Evolutionary conservation across 2,888 invertebrate genomes (phyloP), one percentile per base, ranked within the genome.

Genomic region (Chymomyza procnemis): DNA sequence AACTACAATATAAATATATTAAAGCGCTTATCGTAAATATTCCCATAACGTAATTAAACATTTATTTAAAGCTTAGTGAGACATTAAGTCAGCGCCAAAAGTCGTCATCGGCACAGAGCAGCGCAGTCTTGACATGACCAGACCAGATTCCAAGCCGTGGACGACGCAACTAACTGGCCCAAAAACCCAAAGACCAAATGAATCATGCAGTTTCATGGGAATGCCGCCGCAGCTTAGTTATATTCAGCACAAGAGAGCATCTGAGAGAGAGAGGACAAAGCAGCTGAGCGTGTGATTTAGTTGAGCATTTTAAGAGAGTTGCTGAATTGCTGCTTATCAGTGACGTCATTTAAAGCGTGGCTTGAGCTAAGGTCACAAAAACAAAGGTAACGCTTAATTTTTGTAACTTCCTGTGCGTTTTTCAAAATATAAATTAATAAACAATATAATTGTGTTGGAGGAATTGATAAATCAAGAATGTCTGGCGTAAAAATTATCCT

Each of bases 151-250:
- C 6, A 4, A 50, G 50, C 19, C 50, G 6, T 61, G 26, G 46
- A 5, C 52, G 30, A 5, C 52, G 9, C 26, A 56, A 74, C 71
- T 65, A 67, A 71, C 57, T 62, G 58, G 47, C 52, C 34, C 46
- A 50, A 66, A 61, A 66, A 30, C 21, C 60, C 57, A 74, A 16
- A 56, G 71, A 71, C 71, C 59, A 64, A 14, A 46, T 74, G 67
- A 74, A 61, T 74, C 71, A 74, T 60, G 14, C 16, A 14, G 62
- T 55, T 30, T 41, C 14, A 56, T 57, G 62, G 55, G 59, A 2
- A 52, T 41, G 9, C 34, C 34, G 34, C 34, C 34, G 6, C 34
- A 41, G 12, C 34, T 41, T 9, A 41, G 12, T 41, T 2, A 3
- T 12, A 12, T 12, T 41, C 12, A 41, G 34, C 34, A 16, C 4